Base-by-base conservation (phyloP, 2,888 invertebrate species). In the Dicroscelio sp. region DNA sequence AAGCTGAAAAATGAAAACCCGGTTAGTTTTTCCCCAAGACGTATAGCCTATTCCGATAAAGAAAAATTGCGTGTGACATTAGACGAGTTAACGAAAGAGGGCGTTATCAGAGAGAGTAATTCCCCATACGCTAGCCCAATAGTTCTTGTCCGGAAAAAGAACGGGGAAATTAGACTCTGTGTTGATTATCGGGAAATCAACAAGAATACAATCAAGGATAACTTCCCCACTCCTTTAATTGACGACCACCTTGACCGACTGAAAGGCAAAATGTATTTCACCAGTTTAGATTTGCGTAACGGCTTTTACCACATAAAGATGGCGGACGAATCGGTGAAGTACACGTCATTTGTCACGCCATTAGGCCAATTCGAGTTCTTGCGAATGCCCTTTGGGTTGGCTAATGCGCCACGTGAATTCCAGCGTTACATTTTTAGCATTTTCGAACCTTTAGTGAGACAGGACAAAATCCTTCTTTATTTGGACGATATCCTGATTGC, bases 231-330 rank as follows among this genome's bases (percentile, higher is more conserved):
- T 23, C 75, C 75, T 23, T 33, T 75, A n/a, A 55, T 75, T 8
- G 75, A 75, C 8, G 75, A 75, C 23, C n/a, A 75, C 27, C n/a
- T 75, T 6, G 75, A 75, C 14, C 30, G 55, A n/a, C 17, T 75
- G 17, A 75, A 58, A 33, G 75, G 23, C 8, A 75, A 75, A 23
- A 31, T 8, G 4, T 55, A 75, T 33, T 75, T 75, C 55, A 17
- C 55, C 0, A 75, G 55, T 8, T 52, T 75, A 0, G 75, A 75
- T 35, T 55, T 75, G 33, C 20, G 27, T 2, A 52, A 84, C 31
- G 79, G 88, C 2, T 88, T 73, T 33, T 65, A 65, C 48, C 75
- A 88, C 33, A 30, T 79, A 0, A 84, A 84, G 75, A 83, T 88
- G 78, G 30, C 69, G 2, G 79, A 88, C 6, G 20, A 20, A 5